A percentile compares a stretch with the other conserved stretches of the same genome.
Conservation (phyloP, 2,113 vertebrate genomes). For the Alces alces region DNA sequence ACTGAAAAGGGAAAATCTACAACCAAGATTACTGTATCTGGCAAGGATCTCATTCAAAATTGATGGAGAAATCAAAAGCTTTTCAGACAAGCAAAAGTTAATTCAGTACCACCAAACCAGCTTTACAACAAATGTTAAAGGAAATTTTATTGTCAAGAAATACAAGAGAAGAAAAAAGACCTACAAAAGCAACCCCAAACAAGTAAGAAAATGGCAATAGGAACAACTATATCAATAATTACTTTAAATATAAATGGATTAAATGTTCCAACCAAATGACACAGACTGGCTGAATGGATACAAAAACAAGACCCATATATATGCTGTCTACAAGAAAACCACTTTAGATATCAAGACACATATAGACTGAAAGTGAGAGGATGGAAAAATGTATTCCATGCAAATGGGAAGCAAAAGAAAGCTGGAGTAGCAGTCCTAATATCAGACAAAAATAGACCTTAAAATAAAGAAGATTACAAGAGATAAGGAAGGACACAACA, state of each 20-base stretch:
- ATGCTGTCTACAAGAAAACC: neutral
- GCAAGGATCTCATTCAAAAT: neutral
- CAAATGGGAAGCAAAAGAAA: neutral
- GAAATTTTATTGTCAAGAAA: neutral
- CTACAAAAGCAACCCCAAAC: neutral
- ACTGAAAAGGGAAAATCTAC: neutral
- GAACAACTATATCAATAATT: neutral
- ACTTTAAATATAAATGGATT: neutral
- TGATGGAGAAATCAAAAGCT: neutral
- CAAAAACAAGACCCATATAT: neutral
- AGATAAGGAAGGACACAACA: neutral
- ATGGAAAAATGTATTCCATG: neutral
- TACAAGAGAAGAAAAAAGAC: neutral
- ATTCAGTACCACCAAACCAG: neutral
- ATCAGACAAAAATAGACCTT: neutral
- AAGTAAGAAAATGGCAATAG: neutral
- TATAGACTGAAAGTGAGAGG: neutral
- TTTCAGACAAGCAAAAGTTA: neutral
- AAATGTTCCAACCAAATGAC: neutral
- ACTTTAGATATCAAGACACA: neutral
- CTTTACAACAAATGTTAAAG: neutral
- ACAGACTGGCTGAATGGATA: neutral
- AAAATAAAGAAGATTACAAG: neutral
- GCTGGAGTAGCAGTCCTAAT: neutral
- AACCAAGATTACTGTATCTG: neutral